A percentile compares a stretch with the other conserved stretches of the same genome.
Conservation (phyloP, 2,797 vertebrate genomes). For the Picus viridis region DNA sequence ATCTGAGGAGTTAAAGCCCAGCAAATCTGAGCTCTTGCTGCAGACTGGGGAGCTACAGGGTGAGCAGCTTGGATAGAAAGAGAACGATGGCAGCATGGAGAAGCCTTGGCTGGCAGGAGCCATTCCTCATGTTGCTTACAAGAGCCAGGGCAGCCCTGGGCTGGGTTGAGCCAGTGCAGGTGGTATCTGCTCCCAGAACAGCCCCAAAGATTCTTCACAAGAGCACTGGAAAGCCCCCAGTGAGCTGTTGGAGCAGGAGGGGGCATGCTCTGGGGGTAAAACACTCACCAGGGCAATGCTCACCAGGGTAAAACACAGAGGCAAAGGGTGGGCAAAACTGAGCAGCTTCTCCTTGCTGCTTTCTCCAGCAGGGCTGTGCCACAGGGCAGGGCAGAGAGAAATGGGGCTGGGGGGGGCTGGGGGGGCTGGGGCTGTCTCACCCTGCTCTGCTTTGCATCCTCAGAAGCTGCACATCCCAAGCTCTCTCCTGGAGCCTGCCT, state of each 20-base stretch:
- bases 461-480: slow-evolving; percentile 86
- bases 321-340: not conserved
- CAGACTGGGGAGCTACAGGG: not conserved
- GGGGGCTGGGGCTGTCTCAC: not conserved
- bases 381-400: not conserved
- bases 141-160: not conserved
- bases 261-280: not conserved
- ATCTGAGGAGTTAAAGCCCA: not conserved
- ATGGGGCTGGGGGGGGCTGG: not conserved
- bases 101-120: not conserved
- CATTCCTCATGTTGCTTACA: not conserved
- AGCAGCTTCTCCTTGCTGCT: not conserved
- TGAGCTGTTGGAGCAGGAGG: not conserved
- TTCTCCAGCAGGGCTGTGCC: not conserved
- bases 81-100: not conserved
- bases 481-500: slow-evolving; percentile 81
- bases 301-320: not conserved
- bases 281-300: too few relatives aligned
- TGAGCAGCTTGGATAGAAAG: not conserved
- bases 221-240: not conserved
- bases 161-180: not conserved
- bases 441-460: not conserved
- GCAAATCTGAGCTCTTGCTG: not conserved
- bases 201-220: not conserved
- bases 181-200: not conserved